Evolutionary conservation across 1,140 invertebrate genomes (phyloP).

Genomic region (Trinorchestia longiramus): DNA sequence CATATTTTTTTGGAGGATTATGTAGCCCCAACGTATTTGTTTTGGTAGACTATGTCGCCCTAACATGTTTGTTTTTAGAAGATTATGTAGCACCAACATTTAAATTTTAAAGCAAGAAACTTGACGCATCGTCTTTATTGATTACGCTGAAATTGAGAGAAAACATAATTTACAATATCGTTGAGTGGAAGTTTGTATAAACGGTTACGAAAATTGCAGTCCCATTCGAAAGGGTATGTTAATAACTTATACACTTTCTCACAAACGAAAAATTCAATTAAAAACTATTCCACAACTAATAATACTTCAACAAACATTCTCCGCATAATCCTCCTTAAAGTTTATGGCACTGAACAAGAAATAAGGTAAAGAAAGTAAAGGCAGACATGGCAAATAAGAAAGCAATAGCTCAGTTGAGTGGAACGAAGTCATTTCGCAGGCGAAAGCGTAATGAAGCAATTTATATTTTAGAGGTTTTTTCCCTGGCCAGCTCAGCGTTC

Average conservation of each 20-base stretch:
- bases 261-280: background rate
- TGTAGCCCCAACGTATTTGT: too few relatives aligned
- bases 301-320: background rate
- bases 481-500: background rate
- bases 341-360: background rate
- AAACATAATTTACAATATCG: too few relatives aligned
- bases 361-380: background rate
- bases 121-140: too few relatives aligned
- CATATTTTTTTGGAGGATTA: too few relatives aligned
- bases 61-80: too few relatives aligned
- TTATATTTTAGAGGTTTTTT: slow-evolving; percentile 30
- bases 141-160: too few relatives aligned
- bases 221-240: background rate
- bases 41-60: too few relatives aligned
- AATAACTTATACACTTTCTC: background rate
- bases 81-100: too few relatives aligned
- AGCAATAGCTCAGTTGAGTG: background rate
- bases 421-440: slow-evolving; percentile 13
- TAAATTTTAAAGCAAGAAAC: too few relatives aligned
- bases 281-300: background rate
- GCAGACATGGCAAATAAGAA: background rate
- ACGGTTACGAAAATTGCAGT: background rate
- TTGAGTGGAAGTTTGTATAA: background rate
- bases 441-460: slow-evolving; percentile 35
- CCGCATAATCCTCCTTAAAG: background rate